Evolutionary conservation across 2,113 vertebrate species (phyloP).

Genomic region (Gnathonemus longibarbis): DNA sequence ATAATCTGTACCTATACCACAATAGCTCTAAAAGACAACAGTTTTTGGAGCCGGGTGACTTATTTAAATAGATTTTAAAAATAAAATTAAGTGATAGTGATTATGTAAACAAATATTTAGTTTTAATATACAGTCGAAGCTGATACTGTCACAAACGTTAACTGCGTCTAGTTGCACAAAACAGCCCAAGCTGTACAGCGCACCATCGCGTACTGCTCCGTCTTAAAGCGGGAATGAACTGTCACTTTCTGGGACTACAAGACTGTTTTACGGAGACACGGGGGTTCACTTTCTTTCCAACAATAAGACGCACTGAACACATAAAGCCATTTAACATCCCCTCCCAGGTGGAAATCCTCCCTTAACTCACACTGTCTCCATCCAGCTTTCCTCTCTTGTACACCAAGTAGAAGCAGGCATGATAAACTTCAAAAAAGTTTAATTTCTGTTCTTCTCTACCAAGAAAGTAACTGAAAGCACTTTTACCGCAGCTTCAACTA

Average conservation of each 20-base stretch:
- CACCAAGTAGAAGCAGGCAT: neutral
- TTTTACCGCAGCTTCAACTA: slow-evolving; percentile 25
- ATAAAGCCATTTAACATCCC: neutral
- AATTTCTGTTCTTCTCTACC: neutral
- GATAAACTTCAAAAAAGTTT: neutral
- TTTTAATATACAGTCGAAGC: neutral
- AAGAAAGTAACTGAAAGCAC: slow-evolving; percentile 12
- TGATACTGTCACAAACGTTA: neutral
- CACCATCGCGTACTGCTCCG: neutral
- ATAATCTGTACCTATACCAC: neutral
- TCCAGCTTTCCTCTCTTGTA: neutral
- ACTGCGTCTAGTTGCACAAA: neutral
- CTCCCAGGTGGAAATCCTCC: neutral
- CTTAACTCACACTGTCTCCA: neutral
- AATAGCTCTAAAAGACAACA: neutral
- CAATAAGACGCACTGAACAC: neutral
- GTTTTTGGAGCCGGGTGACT: neutral
- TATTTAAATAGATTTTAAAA: neutral
- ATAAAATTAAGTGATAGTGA: neutral
- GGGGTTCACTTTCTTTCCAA: neutral
- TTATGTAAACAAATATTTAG: neutral
- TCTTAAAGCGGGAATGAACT: neutral
- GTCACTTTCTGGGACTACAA: neutral
- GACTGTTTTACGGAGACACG: neutral
- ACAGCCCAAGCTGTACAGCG: neutral